Evolutionary conservation across 1,140 invertebrate genomes (phyloP).

Genomic region (Ceratitis capitata): DNA sequence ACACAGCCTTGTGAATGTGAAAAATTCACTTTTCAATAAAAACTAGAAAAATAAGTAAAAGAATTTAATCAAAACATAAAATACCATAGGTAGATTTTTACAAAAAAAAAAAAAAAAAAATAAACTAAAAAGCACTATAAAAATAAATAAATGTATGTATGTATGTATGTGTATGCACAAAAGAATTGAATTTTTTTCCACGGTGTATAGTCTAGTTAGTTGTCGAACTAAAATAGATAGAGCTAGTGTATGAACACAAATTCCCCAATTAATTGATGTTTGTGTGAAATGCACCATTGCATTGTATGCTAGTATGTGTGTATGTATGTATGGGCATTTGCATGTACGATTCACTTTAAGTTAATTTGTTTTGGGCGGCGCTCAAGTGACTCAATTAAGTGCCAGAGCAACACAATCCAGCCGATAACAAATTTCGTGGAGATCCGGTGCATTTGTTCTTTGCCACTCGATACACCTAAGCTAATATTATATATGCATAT

Average conservation of each 20-base stretch:
- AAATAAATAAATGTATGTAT: background rate
- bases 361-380: conserved; percentile 10
- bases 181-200: no score
- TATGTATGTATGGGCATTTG: no score
- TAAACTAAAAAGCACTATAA: background rate
- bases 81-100: background rate
- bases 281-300: background rate
- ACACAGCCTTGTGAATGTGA: background rate
- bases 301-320: no score
- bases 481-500: background rate
- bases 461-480: background rate
- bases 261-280: background rate
- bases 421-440: conserved; percentile 2
- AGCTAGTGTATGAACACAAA: background rate
- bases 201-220: background rate
- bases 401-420: background rate
- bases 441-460: conserved; percentile 1
- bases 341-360: no score
- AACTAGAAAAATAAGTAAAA: background rate
- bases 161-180: background rate
- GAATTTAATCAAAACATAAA: no score
- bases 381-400: conserved; percentile 60
- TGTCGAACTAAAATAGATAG: background rate
- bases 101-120: background rate
- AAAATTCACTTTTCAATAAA: background rate